phyloP scores from a whole-genome alignment of 2,888 invertebrate species.

The Heliconius hortense region DNA sequence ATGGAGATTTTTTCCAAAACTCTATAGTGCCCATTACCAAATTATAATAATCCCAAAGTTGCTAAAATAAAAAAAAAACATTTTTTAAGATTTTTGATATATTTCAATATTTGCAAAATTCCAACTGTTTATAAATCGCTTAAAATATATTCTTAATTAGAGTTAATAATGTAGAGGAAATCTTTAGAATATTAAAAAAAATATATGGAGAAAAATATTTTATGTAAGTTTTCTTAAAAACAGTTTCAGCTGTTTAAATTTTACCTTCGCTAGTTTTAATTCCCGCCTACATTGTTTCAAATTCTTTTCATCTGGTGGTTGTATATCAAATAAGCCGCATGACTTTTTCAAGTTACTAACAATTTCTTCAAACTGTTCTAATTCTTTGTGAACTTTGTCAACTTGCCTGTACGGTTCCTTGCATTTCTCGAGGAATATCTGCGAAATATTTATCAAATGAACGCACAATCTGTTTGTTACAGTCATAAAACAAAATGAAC shows the following conservation, averaged over 20 bases:
- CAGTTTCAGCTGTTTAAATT: neutral
- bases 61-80: constrained; percentile 64
- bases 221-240: no score
- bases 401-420: constrained; percentile 85
- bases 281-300: constrained; percentile 89
- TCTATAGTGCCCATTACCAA: constrained; percentile 91
- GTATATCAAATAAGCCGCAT: constrained; percentile 92
- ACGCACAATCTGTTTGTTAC: no score
- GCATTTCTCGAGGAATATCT: constrained; percentile 85
- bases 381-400: constrained; percentile 86
- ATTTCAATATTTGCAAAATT: constrained; percentile 9
- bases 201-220: no score
- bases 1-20: constrained; percentile 96
- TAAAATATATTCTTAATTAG: no score
- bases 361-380: constrained; percentile 85
- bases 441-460: neutral
- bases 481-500: neutral
- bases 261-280: constrained; percentile 86
- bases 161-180: no score
- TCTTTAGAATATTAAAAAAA: no score
- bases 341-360: constrained; percentile 86
- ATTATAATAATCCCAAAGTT: constrained; percentile 94
- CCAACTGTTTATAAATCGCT: neutral
- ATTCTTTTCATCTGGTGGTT: constrained; percentile 90
- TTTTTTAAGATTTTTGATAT: constrained; percentile 15